phyloP scores from a whole-genome alignment of 1,140 invertebrate species.

The Drosophila truncata region DNA sequence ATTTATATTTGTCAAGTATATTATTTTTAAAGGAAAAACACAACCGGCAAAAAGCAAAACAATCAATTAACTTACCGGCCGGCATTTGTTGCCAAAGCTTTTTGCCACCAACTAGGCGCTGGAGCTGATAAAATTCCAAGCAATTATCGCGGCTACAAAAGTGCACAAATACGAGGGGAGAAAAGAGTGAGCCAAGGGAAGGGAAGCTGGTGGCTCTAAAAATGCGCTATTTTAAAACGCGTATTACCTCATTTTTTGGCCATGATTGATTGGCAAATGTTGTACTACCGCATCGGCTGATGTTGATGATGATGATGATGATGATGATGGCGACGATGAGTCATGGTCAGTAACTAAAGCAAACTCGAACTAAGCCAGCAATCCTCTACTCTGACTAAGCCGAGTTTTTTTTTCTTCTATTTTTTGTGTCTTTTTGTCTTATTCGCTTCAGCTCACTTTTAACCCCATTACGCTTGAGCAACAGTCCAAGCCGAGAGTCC shows the following conservation, averaged over 20 bases:
- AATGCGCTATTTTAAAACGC: constrained; percentile 40
- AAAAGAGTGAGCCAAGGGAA: background rate
- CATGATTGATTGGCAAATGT: constrained; percentile 48
- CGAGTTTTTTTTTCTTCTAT: constrained; percentile 26
- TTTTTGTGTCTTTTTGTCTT: constrained; percentile 41
- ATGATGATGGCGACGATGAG: constrained; percentile 29
- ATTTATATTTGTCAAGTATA: constrained; percentile 18
- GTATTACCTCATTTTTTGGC: constrained; percentile 48
- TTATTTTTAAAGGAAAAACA: constrained; percentile 15
- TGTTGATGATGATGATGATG: constrained; percentile 1
- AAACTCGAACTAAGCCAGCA: constrained; percentile 13
- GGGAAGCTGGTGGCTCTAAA: background rate
- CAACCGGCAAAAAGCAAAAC: constrained; percentile 18
- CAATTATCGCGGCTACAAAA: constrained; percentile 29
- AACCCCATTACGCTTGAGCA: constrained; percentile 82
- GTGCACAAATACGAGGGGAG: background rate
- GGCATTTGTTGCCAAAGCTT: constrained; percentile 28
- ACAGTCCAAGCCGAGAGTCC: constrained; percentile 49
- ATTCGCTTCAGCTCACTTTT: constrained; percentile 80
- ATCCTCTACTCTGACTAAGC: constrained; percentile 50
- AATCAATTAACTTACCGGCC: constrained; percentile 46
- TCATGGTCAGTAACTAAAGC: constrained; percentile 32
- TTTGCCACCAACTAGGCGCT: constrained; percentile 20
- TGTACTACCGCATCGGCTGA: constrained; percentile 5
- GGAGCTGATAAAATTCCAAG: constrained; percentile 57